Conservation (phyloP, 2,888 invertebrate species). For the Strigamia transsilvanica region DNA sequence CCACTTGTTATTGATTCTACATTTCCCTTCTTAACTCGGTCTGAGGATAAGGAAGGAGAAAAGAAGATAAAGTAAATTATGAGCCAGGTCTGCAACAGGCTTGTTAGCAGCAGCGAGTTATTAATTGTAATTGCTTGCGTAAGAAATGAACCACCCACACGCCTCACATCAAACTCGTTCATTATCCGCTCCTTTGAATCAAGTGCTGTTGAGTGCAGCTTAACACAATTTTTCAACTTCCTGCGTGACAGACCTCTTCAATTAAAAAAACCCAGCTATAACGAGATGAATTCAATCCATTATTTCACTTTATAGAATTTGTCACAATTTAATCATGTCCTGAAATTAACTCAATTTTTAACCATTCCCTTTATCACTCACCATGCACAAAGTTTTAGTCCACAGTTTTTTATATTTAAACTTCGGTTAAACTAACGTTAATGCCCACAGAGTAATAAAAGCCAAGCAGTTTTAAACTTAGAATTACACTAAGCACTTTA, state of each 20-base stretch:
- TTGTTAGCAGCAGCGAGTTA: slow-evolving; percentile 45
- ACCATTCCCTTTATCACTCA: background rate
- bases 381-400: too few relatives aligned
- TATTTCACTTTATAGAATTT: slow-evolving; percentile 1
- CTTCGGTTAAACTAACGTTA: too few relatives aligned
- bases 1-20: slow-evolving; percentile 41
- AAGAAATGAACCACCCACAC: slow-evolving; percentile 38
- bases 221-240: slow-evolving; percentile 30
- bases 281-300: slow-evolving; percentile 21
- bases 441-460: too few relatives aligned
- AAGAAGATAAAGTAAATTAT: slow-evolving; percentile 48
- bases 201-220: slow-evolving; percentile 47
- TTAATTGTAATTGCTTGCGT: slow-evolving; percentile 49
- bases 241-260: slow-evolving; percentile 31
- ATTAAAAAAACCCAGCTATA: background rate
- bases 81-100: slow-evolving; percentile 47
- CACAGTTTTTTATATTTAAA: too few relatives aligned
- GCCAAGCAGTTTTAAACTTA: too few relatives aligned
- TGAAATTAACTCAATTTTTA: background rate
- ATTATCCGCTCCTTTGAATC: slow-evolving; percentile 46
- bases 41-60: background rate
- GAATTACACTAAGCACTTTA: too few relatives aligned
- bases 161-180: slow-evolving; percentile 46
- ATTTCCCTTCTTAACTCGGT: slow-evolving; percentile 38
- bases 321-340: slow-evolving; percentile 19